Conservation (phyloP, 2,888 invertebrate genomes). For the Drosophila conformis region DNA sequence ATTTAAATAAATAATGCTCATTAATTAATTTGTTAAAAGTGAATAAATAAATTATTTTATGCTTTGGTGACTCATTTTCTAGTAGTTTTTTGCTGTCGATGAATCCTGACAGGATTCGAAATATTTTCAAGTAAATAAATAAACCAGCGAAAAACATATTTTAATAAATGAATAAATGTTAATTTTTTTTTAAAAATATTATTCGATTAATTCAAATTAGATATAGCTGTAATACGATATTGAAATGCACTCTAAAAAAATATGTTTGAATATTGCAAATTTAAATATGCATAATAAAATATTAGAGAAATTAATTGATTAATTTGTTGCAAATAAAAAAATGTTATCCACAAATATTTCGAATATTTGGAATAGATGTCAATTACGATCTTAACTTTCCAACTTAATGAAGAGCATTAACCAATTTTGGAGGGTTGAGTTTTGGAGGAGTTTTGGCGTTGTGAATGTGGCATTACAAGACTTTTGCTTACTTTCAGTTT, state of each 20-base stretch:
- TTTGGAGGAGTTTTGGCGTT: conserved; percentile 1
- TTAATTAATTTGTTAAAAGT: not conserved
- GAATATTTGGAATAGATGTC: not conserved
- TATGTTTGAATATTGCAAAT: not conserved
- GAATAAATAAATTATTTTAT: too few species aligned
- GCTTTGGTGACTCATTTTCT: too few species aligned
- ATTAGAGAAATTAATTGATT: not conserved
- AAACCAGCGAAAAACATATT: too few species aligned
- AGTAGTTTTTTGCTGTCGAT: not conserved
- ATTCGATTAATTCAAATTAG: not conserved
- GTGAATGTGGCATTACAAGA: conserved; percentile 16
- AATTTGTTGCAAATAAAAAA: not conserved
- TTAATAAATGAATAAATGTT: not conserved
- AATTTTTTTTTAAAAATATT: not conserved
- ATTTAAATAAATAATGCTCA: too few species aligned
- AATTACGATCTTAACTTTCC: not conserved
- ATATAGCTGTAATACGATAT: not conserved
- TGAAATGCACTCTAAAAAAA: not conserved
- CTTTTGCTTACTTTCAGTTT: conserved; percentile 59
- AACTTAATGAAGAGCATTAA: not conserved
- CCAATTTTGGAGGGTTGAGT: not conserved
- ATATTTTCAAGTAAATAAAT: too few species aligned
- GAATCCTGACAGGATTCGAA: not conserved
- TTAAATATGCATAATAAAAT: not conserved
- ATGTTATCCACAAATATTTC: not conserved